Evolutionary conservation across 2,113 vertebrate species (phyloP), one percentile per base, ranked within the genome.

Genomic region (Neotoma lepida): DNA sequence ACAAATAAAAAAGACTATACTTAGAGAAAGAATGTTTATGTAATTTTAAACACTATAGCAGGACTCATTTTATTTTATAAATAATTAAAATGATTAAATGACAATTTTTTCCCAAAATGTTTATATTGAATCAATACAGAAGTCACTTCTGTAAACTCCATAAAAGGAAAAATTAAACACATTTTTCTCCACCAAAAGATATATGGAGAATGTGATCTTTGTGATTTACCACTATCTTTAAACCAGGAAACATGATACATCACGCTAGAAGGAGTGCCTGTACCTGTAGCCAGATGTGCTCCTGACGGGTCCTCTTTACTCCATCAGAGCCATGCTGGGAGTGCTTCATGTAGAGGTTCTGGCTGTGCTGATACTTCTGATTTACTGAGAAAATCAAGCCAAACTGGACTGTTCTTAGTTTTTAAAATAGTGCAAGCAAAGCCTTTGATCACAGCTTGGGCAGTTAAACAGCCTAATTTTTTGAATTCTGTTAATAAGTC

Each of bases 351-450:
- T 74, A 73, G 86, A 64, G 63, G 63, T 49, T 78, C 85, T 76
- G 14, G 91, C 84, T 93, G 87, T 71, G n/a, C 70, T 88, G 49
- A 82, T 46, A 56, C 54, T 35, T 91, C 88, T 94, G 70, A 95
- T 82, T 95, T 96, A 87, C 93, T 86, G 22, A 78, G 88, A 81
- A 94, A 93, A 41, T 46, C 51, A 95, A 74, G 41, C 68, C 39
- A 90, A 80, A 93, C 46, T 35, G 49, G 12, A 86, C 56, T 51
- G 17, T 13, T 73, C 73, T 41, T 49, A 8, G 6, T 85, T 89
- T 95, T 91, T 78, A 96, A 89, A 96, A 93, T 91, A 95, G 64
- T 18, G n/a, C 33, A 94, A 70, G 26, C 44, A 63, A 86, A 85
- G 70, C 1, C 56, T 97, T 97, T 95, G 74, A 91, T 77, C 13